Evolutionary conservation across 2,113 vertebrate species (phyloP).

Genomic region (Hippocampus mohnikei): DNA sequence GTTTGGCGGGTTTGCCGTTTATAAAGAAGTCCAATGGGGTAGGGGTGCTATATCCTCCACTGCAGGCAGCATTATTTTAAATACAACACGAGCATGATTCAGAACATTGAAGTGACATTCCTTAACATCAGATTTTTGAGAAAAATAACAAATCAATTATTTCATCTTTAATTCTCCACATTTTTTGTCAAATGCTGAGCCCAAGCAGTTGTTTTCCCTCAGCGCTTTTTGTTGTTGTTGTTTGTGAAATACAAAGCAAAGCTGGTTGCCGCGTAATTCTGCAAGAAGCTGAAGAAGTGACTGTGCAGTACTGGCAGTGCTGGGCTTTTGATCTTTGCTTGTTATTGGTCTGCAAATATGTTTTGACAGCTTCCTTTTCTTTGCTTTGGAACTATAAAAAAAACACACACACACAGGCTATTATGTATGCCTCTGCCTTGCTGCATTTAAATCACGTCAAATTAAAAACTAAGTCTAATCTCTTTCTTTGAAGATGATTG

Average conservation of each 20-base stretch:
- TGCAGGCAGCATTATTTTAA: no score
- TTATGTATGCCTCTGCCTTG: not conserved
- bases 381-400: not conserved
- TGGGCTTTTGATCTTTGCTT: not conserved
- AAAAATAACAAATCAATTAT: not conserved
- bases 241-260: not conserved
- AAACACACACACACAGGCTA: not conserved
- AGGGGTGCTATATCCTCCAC: no score
- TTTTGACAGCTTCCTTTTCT: slow-evolving; percentile 3
- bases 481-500: slow-evolving; percentile 15
- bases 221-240: not conserved
- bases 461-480: slow-evolving; percentile 12
- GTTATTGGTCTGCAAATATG: not conserved
- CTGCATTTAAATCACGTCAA: slow-evolving; percentile 7
- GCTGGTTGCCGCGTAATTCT: not conserved
- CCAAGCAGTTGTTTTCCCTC: not conserved
- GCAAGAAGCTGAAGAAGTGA: not conserved
- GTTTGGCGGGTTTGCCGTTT: no score
- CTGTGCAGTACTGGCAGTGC: not conserved
- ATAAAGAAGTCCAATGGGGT: no score
- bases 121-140: not conserved
- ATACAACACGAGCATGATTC: no score
- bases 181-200: not conserved
- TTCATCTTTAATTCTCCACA: not conserved
- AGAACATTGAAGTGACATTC: no score